These are phyloP conservation scores for Podarcis raffonei DNA, from an alignment of 2,113 vertebrate species.

Conservation along the genomic window DNA sequence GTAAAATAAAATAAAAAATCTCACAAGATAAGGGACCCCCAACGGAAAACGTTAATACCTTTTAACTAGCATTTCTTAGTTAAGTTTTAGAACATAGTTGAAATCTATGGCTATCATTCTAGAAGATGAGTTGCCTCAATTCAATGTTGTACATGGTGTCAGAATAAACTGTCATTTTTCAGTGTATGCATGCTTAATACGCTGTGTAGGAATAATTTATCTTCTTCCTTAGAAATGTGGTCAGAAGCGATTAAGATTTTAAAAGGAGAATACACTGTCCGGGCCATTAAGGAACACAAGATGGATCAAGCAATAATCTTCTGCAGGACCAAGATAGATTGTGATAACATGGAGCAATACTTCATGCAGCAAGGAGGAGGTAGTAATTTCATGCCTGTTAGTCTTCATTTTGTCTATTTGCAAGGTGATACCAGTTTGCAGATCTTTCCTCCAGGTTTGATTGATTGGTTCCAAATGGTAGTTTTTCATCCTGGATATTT, in stretches of 20 bases:
- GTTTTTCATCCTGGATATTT: conserved; percentile 2
- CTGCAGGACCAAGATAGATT: conserved; percentile 98
- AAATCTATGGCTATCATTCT: not conserved
- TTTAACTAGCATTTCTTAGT: not conserved
- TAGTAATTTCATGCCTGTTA: conserved; percentile 51
- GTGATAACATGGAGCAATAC: conserved; percentile 96
- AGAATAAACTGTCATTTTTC: not conserved
- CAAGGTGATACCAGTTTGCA: not conserved
- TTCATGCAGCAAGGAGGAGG: conserved; percentile 97
- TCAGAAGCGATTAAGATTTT: conserved; percentile 96
- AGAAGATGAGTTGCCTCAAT: not conserved
- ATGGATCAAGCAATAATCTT: conserved; percentile 99
- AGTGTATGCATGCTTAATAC: not conserved
- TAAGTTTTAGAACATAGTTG: not conserved
- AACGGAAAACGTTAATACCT: not conserved
- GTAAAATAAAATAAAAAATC: too few species aligned
- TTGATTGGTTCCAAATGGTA: not conserved
- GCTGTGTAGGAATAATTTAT: conserved; percentile 20
- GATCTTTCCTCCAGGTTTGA: not conserved
- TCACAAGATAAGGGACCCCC: too few species aligned
- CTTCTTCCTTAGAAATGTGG: conserved; percentile 89
- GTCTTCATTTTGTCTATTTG: not conserved
- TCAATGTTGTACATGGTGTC: not conserved
- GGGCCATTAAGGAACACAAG: conserved; percentile 96
- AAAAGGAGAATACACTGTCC: conserved; percentile 92